A percentile compares a stretch with the other conserved stretches of the same genome.
Evolutionary conservation across 2,888 invertebrate species (phyloP).

Genomic region (Trissoscelio sp.): DNA sequence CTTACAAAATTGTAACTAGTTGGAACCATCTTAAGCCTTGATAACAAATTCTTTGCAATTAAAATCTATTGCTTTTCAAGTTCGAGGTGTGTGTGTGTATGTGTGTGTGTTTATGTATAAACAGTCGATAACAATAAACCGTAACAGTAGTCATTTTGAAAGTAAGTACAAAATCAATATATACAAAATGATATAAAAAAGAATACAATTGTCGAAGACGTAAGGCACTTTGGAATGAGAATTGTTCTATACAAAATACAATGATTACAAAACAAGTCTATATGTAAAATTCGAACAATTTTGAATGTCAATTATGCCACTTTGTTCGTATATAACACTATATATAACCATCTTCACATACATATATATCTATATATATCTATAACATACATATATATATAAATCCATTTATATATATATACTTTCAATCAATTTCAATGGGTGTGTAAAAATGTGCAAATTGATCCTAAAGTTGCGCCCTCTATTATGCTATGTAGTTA

Average conservation of each 20-base stretch:
- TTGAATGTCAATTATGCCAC: conserved; percentile 58
- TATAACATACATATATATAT: conserved; percentile 47
- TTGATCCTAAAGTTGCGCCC: conserved; percentile 28
- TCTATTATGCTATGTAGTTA: conserved; percentile 81
- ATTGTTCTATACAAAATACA: conserved; percentile 73
- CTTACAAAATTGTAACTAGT: no score
- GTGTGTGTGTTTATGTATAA: no score
- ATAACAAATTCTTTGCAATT: conserved; percentile 35
- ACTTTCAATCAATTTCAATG: conserved; percentile 31
- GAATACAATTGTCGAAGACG: conserved; percentile 72
- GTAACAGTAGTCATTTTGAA: conserved; percentile 60
- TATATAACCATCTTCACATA: conserved; percentile 38
- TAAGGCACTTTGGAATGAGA: conserved; percentile 83
- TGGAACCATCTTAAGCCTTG: no score
- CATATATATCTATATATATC: conserved; percentile 31
- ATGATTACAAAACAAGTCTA: conserved; percentile 36
- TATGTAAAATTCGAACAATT: conserved; percentile 33
- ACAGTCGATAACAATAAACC: conserved; percentile 43
- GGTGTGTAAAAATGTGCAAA: conserved; percentile 49
- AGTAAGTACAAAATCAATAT: conserved; percentile 79
- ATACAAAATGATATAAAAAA: conserved; percentile 76
- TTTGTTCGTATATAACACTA: conserved; percentile 59
- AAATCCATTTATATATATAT: conserved; percentile 26
- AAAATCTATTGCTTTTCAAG: conserved; percentile 49
- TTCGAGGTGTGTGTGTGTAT: conserved; percentile 43